Evolutionary conservation across 1,140 invertebrate genomes (phyloP), one percentile per base, ranked within the genome.

Genomic region (roundworm (Caenorhabditis elegans)): DNA sequence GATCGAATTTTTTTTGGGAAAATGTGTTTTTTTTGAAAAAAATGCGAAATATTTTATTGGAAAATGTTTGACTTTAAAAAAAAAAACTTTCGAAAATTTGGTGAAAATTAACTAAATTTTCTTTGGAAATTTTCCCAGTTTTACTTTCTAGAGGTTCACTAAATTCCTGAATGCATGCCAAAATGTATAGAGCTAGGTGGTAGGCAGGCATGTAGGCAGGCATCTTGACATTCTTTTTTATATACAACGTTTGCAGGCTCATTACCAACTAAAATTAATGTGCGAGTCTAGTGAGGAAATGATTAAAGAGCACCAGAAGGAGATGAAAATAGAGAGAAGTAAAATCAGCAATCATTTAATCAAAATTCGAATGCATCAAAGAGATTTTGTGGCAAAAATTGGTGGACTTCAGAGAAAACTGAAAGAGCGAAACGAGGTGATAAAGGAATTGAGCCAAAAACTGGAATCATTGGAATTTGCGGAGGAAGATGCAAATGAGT

Each of bases 351-450:
- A 10, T 24, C 75, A 53, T 36, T 28, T 13, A 22, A 26, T 36
- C 5, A 78, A 60, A 60, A 17, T 60, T 11, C 31, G 15, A 31
- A 60, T 60, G 53, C 53, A 60, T 2, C 13, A 60, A 60, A 31
- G 53, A 60, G 53, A 60, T 31, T 60, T 5, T 17, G n/a, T 8
- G 3, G 6, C 53, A 34, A 31, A 60, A 60, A 6, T 60, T 3
- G 53, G 53, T 31, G n/a, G 53, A 31, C 53, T 60, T 60, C 53
- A 60, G 28, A 60, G 53, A 60, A 60, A 60, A 60, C n/a, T 60
- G 11, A 60, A 22, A 17, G 28, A 60, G 34, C 8, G 34, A 31
- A 5, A 31, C n/a, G 53, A 31, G 19, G 6, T 17, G 6, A 17
- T 60, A 28, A 60, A 60, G 26, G 13, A 8, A 1, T 31, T 60